Conservation (phyloP, 1,140 invertebrate species). For the Drosophila paulistorum region DNA sequence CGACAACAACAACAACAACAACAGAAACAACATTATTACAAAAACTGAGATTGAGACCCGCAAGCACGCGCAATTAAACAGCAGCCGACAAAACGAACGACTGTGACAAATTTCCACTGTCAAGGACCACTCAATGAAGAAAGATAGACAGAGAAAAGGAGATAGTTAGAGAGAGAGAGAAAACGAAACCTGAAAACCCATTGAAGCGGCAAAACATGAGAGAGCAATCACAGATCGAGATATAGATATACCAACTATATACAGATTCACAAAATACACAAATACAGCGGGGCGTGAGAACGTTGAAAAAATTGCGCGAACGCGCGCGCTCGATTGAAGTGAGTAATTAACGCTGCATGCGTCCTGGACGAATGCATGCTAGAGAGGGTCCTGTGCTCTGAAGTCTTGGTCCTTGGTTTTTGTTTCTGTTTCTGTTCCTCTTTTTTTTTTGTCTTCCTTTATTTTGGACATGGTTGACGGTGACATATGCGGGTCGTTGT, state of each 20-base stretch:
- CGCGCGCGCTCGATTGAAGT: slow-evolving; percentile 53
- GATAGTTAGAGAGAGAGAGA: slow-evolving; percentile 17
- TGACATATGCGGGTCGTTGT: slow-evolving; percentile 76
- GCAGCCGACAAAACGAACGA: slow-evolving; percentile 33
- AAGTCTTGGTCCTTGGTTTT: slow-evolving; percentile 34
- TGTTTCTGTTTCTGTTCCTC: background rate
- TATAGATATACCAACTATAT: slow-evolving; percentile 56
- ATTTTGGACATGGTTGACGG: slow-evolving; percentile 46
- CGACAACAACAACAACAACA: slow-evolving; percentile 33
- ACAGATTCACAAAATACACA: slow-evolving; percentile 47
- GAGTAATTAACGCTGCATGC: slow-evolving; percentile 79
- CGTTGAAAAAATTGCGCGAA: slow-evolving; percentile 16
- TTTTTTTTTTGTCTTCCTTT: background rate
- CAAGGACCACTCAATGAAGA: slow-evolving; percentile 35
- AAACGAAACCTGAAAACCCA: slow-evolving; percentile 39
- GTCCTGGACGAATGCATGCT: slow-evolving; percentile 50
- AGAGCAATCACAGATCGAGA: slow-evolving; percentile 79
- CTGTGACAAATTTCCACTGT: slow-evolving; percentile 73
- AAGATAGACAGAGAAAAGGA: background rate
- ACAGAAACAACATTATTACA: slow-evolving; percentile 36
- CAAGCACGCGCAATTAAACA: slow-evolving; percentile 74
- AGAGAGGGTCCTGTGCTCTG: slow-evolving; percentile 59
- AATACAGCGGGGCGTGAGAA: slow-evolving; percentile 71
- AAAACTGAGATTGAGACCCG: slow-evolving; percentile 58
- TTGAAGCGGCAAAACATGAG: slow-evolving; percentile 78